phyloP scores from a whole-genome alignment of 2,888 invertebrate genomes.

The Nephrocerus scutellatus region DNA sequence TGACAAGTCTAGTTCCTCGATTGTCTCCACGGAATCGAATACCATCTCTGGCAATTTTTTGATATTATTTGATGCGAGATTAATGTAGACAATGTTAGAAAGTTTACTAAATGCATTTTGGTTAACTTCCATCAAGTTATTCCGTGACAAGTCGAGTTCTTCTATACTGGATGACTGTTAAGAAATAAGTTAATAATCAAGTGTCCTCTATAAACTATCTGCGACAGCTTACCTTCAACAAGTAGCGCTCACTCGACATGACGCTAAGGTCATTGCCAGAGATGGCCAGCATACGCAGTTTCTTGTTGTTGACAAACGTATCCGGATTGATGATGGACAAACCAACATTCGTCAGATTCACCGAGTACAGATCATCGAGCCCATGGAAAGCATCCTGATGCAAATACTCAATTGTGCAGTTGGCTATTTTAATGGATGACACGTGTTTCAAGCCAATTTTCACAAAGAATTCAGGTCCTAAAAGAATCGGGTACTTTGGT shows the following conservation, averaged over 20 bases:
- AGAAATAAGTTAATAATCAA: conserved; percentile 1
- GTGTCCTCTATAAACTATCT: not conserved
- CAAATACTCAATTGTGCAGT: conserved; percentile 61
- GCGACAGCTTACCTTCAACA: conserved; percentile 33
- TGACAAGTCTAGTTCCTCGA: conserved; percentile 67
- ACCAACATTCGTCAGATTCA: conserved; percentile 63
- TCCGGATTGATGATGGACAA: conserved; percentile 61
- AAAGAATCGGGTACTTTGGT: conserved; percentile 52
- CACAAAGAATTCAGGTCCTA: conserved; percentile 57
- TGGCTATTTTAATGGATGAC: conserved; percentile 61
- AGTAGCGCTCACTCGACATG: conserved; percentile 40
- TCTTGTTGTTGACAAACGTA: conserved; percentile 61
- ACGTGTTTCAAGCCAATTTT: conserved; percentile 59
- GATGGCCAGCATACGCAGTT: conserved; percentile 59
- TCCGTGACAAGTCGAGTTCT: conserved; percentile 65
- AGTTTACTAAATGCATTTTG: conserved; percentile 59
- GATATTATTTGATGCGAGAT: conserved; percentile 62
- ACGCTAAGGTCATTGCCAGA: conserved; percentile 57
- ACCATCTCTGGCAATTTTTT: conserved; percentile 47
- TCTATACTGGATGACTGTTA: conserved; percentile 54
- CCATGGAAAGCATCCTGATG: conserved; percentile 64
- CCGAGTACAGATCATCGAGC: conserved; percentile 58
- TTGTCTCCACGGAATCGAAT: conserved; percentile 57
- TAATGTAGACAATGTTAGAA: conserved; percentile 59
- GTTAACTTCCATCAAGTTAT: conserved; percentile 59